A percentile compares a stretch with the other conserved stretches of the same genome.
Conservation (phyloP, 2,888 invertebrate genomes). For the Diarsia rubi region DNA sequence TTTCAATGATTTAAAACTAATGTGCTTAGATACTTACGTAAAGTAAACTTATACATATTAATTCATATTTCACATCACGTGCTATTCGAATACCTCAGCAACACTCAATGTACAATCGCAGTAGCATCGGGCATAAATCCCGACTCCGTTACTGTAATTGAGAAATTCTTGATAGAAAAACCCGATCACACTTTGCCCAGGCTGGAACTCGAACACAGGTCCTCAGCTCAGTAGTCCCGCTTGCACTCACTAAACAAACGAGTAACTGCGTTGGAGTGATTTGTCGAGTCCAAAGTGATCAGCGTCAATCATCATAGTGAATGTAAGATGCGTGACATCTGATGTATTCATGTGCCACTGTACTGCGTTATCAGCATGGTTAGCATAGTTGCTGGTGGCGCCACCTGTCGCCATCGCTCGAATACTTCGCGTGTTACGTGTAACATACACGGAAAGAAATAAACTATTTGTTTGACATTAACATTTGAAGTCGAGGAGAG, state of each 20-base stretch:
- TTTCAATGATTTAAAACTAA: background rate
- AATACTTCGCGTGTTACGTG: slow-evolving; percentile 32
- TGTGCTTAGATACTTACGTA: no score
- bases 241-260: background rate
- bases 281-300: background rate
- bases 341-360: slow-evolving; percentile 46
- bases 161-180: background rate
- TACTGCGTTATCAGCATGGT: background rate
- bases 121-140: background rate
- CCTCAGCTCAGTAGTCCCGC: no score
- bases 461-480: slow-evolving; percentile 35
- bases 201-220: background rate
- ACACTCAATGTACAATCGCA: slow-evolving; percentile 1
- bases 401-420: slow-evolving; percentile 48
- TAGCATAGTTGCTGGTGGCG: slow-evolving; percentile 43
- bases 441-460: slow-evolving; percentile 17
- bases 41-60: background rate
- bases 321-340: slow-evolving; percentile 25
- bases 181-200: background rate
- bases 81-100: background rate
- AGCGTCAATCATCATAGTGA: slow-evolving; percentile 12
- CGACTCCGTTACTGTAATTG: background rate
- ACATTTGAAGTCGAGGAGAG: slow-evolving; percentile 6
- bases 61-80: background rate
- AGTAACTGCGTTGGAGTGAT: no score